These are phyloP conservation scores for Mustelus asterias DNA, from an alignment of 2,113 vertebrate species.

Conservation along the genomic window DNA sequence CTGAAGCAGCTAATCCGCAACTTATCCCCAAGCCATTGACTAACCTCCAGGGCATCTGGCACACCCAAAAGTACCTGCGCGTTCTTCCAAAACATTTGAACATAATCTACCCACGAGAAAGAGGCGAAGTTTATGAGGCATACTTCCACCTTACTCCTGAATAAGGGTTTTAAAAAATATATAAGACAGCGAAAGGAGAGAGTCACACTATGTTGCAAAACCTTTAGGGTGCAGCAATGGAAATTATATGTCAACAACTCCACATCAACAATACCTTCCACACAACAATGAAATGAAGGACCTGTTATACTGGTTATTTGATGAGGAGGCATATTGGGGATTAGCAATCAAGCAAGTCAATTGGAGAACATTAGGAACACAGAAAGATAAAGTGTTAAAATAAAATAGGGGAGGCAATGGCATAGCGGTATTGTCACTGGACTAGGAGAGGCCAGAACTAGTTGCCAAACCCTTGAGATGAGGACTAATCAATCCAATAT, in stretches of 20 bases:
- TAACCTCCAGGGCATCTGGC: neutral
- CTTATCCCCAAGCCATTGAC: neutral
- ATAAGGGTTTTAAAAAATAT: neutral
- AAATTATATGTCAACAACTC: neutral
- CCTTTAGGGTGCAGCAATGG: neutral
- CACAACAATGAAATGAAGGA: neutral
- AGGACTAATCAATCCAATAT: no score
- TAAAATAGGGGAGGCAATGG: no score
- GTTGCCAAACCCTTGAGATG: no score
- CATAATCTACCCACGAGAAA: neutral
- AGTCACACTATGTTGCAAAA: neutral
- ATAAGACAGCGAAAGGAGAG: neutral
- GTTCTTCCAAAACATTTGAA: neutral
- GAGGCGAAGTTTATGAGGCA: neutral
- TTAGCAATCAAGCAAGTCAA: neutral
- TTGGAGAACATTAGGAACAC: neutral
- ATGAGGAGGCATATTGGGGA: neutral
- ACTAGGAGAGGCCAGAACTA: no score
- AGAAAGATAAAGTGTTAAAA: neutral
- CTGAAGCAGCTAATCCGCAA: neutral
- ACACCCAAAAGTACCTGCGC: neutral
- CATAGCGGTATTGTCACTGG: no score
- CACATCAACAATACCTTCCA: neutral
- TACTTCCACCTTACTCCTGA: neutral
- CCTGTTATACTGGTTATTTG: neutral